Percentiles rank a stretch among this genome's conserved stretches.
Conservation (phyloP, 2,888 invertebrate species). For the Erebia ligea region DNA sequence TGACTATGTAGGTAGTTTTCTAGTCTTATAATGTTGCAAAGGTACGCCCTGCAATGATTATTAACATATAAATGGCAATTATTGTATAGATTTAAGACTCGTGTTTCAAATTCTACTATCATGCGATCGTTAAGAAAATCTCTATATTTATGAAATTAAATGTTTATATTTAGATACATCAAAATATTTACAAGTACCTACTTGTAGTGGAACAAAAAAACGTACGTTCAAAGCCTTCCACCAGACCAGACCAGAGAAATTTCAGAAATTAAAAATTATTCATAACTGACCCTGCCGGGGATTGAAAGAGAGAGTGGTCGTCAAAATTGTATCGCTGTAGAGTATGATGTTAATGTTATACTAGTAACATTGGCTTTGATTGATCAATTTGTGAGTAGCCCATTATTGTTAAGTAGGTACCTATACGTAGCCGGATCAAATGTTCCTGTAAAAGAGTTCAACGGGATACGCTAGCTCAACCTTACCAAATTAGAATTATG, state of each 20-base stretch:
- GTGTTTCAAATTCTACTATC: slow-evolving; percentile 38
- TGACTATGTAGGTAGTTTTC: background rate
- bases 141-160: slow-evolving; percentile 22
- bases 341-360: no score
- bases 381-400: background rate
- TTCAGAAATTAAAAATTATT: no score
- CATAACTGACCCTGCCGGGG: no score
- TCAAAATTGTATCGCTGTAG: no score
- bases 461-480: background rate
- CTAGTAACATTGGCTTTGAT: background rate
- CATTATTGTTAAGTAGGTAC: no score
- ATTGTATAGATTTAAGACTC: slow-evolving; percentile 40
- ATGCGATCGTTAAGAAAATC: slow-evolving; percentile 29
- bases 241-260: no score
- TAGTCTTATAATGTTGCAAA: slow-evolving; percentile 3
- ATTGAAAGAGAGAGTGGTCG: no score
- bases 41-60: slow-evolving; percentile 30
- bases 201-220: no score
- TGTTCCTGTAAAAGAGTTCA: slow-evolving; percentile 20
- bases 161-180: background rate
- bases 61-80: slow-evolving; percentile 43
- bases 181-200: no score
- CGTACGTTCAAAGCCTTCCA: no score
- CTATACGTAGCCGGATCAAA: background rate
- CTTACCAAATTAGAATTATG: no score